phyloP scores from a whole-genome alignment of 2,113 vertebrate genomes.

The Mastomys natalensis region DNA sequence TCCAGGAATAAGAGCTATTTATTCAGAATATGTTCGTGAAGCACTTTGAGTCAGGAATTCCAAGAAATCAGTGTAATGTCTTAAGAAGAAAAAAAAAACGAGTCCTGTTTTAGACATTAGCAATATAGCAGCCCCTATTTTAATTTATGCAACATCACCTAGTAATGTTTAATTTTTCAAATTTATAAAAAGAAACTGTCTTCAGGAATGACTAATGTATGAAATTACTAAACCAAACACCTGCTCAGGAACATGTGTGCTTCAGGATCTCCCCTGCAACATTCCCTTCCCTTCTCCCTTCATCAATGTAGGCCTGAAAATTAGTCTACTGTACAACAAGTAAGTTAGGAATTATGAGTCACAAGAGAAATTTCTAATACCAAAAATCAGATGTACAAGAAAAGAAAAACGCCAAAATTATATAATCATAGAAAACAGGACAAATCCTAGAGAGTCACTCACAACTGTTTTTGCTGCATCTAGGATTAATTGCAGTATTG shows the following conservation, averaged over 20 bases:
- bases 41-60: conserved; percentile 46
- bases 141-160: background rate
- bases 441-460: background rate
- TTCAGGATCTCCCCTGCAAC: background rate
- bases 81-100: conserved; percentile 11
- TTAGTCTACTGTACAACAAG: background rate
- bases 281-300: background rate
- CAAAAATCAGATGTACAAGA: background rate
- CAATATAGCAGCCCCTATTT: background rate
- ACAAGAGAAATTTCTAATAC: background rate
- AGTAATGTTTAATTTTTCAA: background rate
- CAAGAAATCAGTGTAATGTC: conserved; percentile 35
- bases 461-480: background rate
- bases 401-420: background rate
- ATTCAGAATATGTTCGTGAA: conserved; percentile 2
- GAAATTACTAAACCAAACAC: background rate
- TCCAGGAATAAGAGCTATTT: conserved; percentile 45
- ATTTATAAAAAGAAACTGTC: background rate
- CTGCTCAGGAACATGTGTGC: background rate
- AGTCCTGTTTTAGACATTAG: background rate
- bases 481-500: background rate
- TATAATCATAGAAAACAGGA: background rate
- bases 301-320: background rate
- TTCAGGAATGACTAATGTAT: background rate
- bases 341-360: background rate